A percentile compares a stretch with the other conserved stretches of the same genome.
These are phyloP conservation scores for Campoletis raptor DNA, from an alignment of 2,888 invertebrate genomes.

Conservation along the genomic window DNA sequence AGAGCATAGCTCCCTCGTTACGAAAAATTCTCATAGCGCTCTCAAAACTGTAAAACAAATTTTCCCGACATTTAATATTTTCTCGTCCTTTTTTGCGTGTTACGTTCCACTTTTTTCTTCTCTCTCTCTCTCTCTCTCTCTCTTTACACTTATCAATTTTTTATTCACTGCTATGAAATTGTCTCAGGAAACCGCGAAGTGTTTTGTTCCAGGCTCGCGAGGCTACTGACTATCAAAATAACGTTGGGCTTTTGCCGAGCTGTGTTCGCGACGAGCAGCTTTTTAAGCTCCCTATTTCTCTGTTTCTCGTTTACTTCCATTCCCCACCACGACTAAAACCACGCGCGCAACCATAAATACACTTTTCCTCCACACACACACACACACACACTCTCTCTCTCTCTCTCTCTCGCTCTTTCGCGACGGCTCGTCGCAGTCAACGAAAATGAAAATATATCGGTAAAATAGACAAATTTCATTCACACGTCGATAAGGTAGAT, in stretches of 20 bases:
- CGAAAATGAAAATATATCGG: background rate
- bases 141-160: background rate
- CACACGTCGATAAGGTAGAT: background rate
- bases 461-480: background rate
- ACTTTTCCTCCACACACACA: background rate
- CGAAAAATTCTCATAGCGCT: conserved; percentile 77
- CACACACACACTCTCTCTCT: background rate
- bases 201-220: conserved; percentile 55
- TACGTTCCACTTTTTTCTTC: background rate
- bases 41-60: conserved; percentile 3
- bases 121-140: conserved; percentile 1
- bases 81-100: background rate
- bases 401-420: background rate
- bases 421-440: background rate
- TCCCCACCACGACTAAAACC: background rate
- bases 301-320: conserved; percentile 5
- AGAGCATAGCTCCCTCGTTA: conserved; percentile 84
- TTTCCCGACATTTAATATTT: conserved; percentile 45
- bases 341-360: conserved; percentile 6
- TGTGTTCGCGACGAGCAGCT: conserved; percentile 42
- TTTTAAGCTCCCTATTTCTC: conserved; percentile 43
- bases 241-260: conserved; percentile 56
- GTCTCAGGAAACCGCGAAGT: background rate
- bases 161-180: background rate
- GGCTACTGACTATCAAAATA: conserved; percentile 62